phyloP scores from a whole-genome alignment of 2,797 vertebrate species.

The Pelobates cultripes region DNA sequence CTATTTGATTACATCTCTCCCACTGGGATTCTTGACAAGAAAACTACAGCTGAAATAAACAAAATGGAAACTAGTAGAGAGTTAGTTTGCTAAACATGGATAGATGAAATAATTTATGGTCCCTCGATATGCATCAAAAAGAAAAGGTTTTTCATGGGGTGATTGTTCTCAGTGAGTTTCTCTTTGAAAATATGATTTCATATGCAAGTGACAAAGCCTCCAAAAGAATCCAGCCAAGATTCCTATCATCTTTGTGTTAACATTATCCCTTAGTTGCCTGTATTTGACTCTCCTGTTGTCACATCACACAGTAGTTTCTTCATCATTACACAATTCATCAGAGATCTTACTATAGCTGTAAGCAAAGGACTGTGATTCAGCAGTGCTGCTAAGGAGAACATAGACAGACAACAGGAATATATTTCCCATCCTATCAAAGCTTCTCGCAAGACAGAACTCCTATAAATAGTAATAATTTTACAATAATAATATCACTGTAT shows the following conservation, averaged over 20 bases:
- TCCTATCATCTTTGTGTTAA: background rate
- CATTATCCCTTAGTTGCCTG: background rate
- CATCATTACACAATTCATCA: too few relatives aligned
- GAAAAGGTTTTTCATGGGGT: background rate
- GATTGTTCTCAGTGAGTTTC: slow-evolving; percentile 1
- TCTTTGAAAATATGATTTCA: background rate
- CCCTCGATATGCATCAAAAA: slow-evolving; percentile 7
- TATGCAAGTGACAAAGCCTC: slow-evolving; percentile 1
- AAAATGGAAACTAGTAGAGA: background rate
- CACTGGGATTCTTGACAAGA: slow-evolving; percentile 25
- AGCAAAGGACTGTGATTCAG: too few relatives aligned
- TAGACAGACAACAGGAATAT: too few relatives aligned
- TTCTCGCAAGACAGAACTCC: too few relatives aligned
- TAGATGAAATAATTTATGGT: slow-evolving; percentile 5
- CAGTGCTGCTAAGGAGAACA: too few relatives aligned
- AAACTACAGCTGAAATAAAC: slow-evolving; percentile 17
- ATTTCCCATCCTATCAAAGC: too few relatives aligned
- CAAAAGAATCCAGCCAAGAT: background rate
- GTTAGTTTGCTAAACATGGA: slow-evolving; percentile 25
- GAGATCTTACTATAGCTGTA: too few relatives aligned
- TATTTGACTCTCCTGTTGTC: slow-evolving; percentile 4
- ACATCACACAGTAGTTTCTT: background rate
- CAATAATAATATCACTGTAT: too few relatives aligned
- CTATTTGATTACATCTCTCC: slow-evolving; percentile 8
- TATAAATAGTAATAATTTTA: too few relatives aligned